A percentile compares a stretch with the other conserved stretches of the same genome.
Evolutionary conservation across 2,113 vertebrate species (phyloP).

Genomic region (Nipponia nippon): DNA sequence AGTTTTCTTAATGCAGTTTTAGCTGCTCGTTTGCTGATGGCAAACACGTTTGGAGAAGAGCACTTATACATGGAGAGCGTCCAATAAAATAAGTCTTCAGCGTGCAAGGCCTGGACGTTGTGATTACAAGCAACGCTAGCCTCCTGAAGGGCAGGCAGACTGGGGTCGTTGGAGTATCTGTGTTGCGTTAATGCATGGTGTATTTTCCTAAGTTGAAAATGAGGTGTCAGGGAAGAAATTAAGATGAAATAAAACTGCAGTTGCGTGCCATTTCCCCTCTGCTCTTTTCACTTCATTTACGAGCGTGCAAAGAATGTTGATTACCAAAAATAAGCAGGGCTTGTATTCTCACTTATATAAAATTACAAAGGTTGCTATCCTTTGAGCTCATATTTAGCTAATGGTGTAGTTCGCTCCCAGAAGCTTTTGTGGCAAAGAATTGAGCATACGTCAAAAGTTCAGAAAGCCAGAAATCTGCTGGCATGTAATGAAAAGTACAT

Average conservation of each 20-base stretch:
- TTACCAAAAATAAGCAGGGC: not conserved
- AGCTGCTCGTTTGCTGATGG: not conserved
- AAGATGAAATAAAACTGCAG: not conserved
- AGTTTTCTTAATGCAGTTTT: not conserved
- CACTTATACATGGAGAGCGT: not conserved
- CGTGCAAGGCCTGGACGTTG: fast-evolving
- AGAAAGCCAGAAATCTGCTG: conserved; percentile 11
- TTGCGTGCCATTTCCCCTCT: not conserved
- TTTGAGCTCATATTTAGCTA: not conserved
- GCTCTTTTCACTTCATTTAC: not conserved
- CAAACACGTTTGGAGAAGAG: not conserved
- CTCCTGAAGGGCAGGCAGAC: not conserved
- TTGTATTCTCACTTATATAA: not conserved
- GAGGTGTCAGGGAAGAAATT: not conserved
- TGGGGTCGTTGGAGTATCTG: not conserved
- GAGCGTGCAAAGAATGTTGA: not conserved
- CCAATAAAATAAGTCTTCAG: not conserved
- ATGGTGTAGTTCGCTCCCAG: not conserved
- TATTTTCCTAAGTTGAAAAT: not conserved
- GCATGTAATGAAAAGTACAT: not conserved
- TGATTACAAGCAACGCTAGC: fast-evolving
- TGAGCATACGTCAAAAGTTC: not conserved
- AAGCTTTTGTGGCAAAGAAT: not conserved
- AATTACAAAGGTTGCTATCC: not conserved
- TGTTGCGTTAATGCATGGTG: fast-evolving